A percentile compares a stretch with the other conserved stretches of the same genome.
These are phyloP conservation scores for Chymomyza caudatula DNA, from an alignment of 2,888 invertebrate genomes.

Conservation along the genomic window DNA sequence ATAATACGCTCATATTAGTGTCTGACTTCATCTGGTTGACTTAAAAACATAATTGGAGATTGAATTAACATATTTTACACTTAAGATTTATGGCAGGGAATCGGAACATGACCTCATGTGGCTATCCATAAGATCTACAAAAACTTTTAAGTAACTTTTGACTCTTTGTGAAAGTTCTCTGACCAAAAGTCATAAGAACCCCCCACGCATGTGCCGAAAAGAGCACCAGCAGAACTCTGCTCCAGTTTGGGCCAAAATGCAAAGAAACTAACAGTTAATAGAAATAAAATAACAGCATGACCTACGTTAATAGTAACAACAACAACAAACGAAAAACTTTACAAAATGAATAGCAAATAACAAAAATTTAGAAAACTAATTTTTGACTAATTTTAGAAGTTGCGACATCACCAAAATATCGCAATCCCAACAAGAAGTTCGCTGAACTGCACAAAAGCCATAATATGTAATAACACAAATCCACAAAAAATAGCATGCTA, in stretches of 20 bases:
- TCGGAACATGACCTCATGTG: neutral
- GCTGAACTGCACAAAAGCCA: constrained; percentile 65
- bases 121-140: neutral
- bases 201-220: constrained; percentile 24
- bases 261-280: constrained; percentile 26
- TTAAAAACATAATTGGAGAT: neutral
- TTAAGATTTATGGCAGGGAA: neutral
- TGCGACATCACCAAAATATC: constrained; percentile 64
- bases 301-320: constrained; percentile 63
- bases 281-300: constrained; percentile 52
- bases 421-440: constrained; percentile 57
- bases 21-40: neutral
- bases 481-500: constrained; percentile 12
- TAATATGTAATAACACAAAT: constrained; percentile 46
- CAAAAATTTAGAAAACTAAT: constrained; percentile 15
- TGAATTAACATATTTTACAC: neutral
- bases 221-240: constrained; percentile 5
- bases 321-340: constrained; percentile 3
- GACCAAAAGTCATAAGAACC: neutral
- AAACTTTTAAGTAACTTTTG: neutral
- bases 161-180: constrained; percentile 32
- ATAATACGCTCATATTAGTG: neutral
- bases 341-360: constrained; percentile 16
- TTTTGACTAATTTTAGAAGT: constrained; percentile 66
- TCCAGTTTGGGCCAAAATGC: constrained; percentile 31